These are phyloP conservation scores for Corythornis vintsioides DNA, from an alignment of 2,113 vertebrate species.

Conservation along the genomic window DNA sequence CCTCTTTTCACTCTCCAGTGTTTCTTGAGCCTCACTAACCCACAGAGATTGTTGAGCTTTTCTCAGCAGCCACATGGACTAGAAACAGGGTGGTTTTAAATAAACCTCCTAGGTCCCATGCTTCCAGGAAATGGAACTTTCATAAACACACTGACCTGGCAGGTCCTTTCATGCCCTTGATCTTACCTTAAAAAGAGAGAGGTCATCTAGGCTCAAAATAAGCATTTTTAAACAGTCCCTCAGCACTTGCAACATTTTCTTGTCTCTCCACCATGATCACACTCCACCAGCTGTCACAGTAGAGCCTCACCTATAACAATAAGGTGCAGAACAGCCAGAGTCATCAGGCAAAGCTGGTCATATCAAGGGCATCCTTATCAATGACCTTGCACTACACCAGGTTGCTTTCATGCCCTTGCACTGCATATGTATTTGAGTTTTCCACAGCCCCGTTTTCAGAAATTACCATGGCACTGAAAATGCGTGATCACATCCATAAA, in stretches of 20 bases:
- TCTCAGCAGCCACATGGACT: not conserved
- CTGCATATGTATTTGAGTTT: not conserved
- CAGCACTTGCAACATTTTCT: not conserved
- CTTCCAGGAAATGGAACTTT: not conserved
- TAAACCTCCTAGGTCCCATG: not conserved
- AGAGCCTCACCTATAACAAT: not conserved
- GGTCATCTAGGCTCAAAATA: not conserved
- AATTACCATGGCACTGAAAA: not conserved
- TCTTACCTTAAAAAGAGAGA: not conserved
- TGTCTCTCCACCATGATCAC: fast-evolving
- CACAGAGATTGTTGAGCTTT: not conserved
- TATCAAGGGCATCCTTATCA: not conserved
- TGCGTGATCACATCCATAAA: not conserved
- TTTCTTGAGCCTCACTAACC: not conserved
- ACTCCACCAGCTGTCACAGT: fast-evolving
- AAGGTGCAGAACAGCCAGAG: fast-evolving
- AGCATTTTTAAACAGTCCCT: not conserved
- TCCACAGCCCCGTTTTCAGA: not conserved
- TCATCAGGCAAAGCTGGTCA: not conserved
- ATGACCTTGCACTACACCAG: not conserved
- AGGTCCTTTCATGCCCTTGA: not conserved
- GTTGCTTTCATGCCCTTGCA: fast-evolving
- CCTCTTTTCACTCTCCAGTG: not conserved
- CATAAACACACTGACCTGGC: not conserved
- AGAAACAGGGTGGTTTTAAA: not conserved